Percentiles rank a stretch among this genome's conserved stretches.
Evolutionary conservation across 2,888 invertebrate genomes (phyloP).

Genomic region (Brenthis daphne): DNA sequence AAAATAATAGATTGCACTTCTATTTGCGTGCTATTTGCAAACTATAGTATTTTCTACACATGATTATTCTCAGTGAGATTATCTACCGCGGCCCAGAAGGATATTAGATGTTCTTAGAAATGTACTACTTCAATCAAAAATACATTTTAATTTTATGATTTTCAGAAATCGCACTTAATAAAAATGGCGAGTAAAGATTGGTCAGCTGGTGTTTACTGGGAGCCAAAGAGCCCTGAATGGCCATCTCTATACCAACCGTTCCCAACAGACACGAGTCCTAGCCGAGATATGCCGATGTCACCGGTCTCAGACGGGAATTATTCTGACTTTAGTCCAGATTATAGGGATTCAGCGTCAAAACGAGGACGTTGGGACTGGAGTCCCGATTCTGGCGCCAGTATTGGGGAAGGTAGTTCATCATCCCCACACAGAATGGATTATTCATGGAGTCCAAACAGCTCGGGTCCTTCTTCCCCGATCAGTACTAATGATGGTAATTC

Average conservation of each 20-base stretch:
- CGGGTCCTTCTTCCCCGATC: slow-evolving; percentile 75
- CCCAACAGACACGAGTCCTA: slow-evolving; percentile 60
- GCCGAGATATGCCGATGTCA: slow-evolving; percentile 60
- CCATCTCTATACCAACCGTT: slow-evolving; percentile 52
- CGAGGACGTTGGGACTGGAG: slow-evolving; percentile 69
- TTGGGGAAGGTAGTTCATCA: slow-evolving; percentile 60
- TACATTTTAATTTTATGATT: slow-evolving; percentile 5
- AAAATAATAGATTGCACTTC: too few relatives aligned
- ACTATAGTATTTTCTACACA: too few relatives aligned
- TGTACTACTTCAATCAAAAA: too few relatives aligned
- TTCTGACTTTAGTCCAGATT: slow-evolving; percentile 70
- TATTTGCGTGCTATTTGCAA: too few relatives aligned
- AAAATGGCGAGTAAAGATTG: slow-evolving; percentile 72
- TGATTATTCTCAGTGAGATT: too few relatives aligned
- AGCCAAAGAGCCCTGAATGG: slow-evolving; percentile 72
- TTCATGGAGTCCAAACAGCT: slow-evolving; percentile 81
- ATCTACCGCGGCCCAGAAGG: too few relatives aligned
- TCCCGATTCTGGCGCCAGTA: slow-evolving; percentile 68
- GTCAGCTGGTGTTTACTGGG: slow-evolving; percentile 74
- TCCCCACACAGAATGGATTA: slow-evolving; percentile 70
- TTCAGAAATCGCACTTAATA: slow-evolving; percentile 46
- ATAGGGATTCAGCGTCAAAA: slow-evolving; percentile 52
- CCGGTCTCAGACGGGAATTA: slow-evolving; percentile 67
- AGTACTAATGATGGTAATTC: slow-evolving; percentile 62
- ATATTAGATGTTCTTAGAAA: too few relatives aligned